Base-by-base conservation (phyloP, 1,140 invertebrate species). In the Drosophila sucinea region DNA sequence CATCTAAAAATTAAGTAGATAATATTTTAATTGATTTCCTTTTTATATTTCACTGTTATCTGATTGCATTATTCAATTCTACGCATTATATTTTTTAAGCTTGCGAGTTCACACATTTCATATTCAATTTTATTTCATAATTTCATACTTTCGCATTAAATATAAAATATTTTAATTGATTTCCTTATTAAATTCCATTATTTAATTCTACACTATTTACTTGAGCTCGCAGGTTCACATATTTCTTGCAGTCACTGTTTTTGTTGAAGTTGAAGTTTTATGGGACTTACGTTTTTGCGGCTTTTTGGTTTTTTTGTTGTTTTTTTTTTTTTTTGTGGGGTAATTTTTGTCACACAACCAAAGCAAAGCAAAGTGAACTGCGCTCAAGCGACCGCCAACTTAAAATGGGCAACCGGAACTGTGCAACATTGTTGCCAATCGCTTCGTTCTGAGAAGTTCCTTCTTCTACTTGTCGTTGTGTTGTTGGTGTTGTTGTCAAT, bases 401-500 rank as follows among this genome's bases (percentile, higher is more conserved):
- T 73, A 77, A 87, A 87, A 87, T 83, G 83, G 44, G 83, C 83
- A 67, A 73, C 83, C 83, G 83, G 83, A 86, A 71, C 72, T 71
- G 72, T 73, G 70, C 70, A 76, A 87, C 84, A 86, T 79, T 86
- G 83, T 86, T 87, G 83, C 83, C 69, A 77, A 61, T 82, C 66
- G 60, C 62, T 51, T 51, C 47, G 70, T 51, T 41, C 58, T 60
- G 7, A 51, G 44, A 51, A 27, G 44, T 25, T 51, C 8, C 44
- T 17, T 27, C 44, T 51, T 51, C 7, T 51, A 51, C 8, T 68
- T 69, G 25, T 64, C 32, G 67, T n/a, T 57, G 17, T 60, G 17
- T 67, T 61, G 65, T 35, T 75, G 66, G 79, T 86, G 83, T 72
- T 83, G 83, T 80, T 87, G 83, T 83, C 84, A 83, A 89, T 83